Conservation (phyloP, 2,797 vertebrate genomes). For the Bothrops alternatus region DNA sequence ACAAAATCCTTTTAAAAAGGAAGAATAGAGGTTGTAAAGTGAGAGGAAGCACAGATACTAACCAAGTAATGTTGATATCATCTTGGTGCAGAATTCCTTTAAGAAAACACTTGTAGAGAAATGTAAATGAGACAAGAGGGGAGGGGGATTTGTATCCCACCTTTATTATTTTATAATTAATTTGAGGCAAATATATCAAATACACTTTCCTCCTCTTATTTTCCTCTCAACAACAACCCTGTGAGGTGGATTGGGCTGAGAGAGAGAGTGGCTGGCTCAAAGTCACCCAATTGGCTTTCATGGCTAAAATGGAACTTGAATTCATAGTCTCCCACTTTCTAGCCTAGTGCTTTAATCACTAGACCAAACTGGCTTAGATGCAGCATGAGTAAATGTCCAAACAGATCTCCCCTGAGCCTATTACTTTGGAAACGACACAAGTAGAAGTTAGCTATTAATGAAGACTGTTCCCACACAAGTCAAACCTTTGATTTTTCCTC, state of each 20-base stretch:
- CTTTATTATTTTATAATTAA: too few species aligned
- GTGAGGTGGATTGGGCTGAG: not conserved
- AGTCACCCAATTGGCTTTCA: not conserved
- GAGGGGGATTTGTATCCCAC: not conserved
- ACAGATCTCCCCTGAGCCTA: not conserved
- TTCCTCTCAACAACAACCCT: not conserved
- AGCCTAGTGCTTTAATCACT: not conserved
- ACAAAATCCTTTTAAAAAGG: not conserved
- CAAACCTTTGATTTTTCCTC: not conserved
- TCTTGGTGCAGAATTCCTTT: not conserved
- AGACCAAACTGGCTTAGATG: not conserved
- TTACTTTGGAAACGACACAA: not conserved
- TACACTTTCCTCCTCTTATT: not conserved
- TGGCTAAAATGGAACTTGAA: not conserved
- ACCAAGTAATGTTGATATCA: not conserved
- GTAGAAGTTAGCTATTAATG: not conserved
- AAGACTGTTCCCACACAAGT: not conserved
- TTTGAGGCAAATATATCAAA: not conserved
- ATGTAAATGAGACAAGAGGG: too few species aligned
- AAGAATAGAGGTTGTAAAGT: not conserved
- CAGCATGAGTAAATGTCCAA: not conserved
- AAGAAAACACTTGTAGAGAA: not conserved
- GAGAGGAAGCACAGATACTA: not conserved
- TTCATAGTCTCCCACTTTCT: not conserved
- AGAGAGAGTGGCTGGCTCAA: not conserved